Evolutionary conservation across 2,797 vertebrate genomes (phyloP).

Genomic region (Pseudochirops cupreus): DNA sequence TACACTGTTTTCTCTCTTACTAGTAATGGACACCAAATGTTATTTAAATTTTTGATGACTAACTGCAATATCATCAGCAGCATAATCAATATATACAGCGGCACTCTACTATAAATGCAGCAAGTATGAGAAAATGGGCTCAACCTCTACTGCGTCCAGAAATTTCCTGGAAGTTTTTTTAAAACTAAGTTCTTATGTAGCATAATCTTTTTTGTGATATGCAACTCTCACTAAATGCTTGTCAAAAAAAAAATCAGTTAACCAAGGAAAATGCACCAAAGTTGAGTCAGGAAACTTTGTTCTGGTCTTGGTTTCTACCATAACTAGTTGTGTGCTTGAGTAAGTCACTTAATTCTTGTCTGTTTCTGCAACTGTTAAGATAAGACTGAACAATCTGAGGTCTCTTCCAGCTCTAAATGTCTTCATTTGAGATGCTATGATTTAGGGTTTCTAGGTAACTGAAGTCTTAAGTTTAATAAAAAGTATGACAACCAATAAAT

Average conservation of each 20-base stretch:
- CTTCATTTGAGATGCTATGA: neutral
- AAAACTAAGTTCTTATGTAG: neutral
- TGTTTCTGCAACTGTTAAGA: neutral
- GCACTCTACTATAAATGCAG: neutral
- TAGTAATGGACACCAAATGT: constrained; percentile 6
- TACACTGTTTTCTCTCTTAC: constrained; percentile 9
- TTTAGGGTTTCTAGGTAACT: neutral
- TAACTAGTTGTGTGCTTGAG: neutral
- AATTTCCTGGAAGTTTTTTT: neutral
- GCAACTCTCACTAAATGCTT: neutral
- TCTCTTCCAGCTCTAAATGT: neutral
- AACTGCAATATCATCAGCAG: constrained; percentile 12
- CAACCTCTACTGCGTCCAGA: neutral
- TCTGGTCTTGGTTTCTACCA: neutral
- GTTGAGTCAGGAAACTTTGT: neutral
- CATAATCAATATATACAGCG: constrained; percentile 11
- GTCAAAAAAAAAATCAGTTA: neutral
- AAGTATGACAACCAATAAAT: neutral
- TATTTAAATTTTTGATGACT: constrained; percentile 31
- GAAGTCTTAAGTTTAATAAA: neutral
- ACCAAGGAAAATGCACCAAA: neutral
- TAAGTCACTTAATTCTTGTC: neutral
- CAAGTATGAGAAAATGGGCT: neutral
- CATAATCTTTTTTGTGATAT: neutral
- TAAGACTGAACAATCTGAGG: neutral